Percentiles rank a stretch among this genome's conserved stretches.
phyloP scores from a whole-genome alignment of 2,113 vertebrate species.

The Xiphophorus hellerii region DNA sequence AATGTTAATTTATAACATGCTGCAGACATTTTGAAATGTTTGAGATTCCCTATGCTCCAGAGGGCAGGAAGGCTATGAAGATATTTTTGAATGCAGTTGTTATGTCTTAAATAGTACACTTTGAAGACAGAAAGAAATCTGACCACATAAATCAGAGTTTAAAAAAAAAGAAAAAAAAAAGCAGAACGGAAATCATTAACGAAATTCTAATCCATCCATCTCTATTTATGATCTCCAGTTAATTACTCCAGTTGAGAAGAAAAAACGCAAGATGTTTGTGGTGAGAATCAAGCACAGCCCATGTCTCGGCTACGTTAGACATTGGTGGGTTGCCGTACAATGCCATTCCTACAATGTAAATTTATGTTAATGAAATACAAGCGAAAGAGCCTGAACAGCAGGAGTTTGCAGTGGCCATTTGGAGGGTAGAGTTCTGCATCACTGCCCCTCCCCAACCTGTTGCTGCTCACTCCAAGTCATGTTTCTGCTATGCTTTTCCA shows the following conservation, averaged over 20 bases:
- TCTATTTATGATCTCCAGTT: constrained; percentile 8
- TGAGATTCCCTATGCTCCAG: neutral
- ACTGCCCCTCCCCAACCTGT: neutral
- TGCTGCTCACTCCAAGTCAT: neutral
- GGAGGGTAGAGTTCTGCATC: too few relatives aligned
- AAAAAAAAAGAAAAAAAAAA: neutral
- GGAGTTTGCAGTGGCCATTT: too few relatives aligned
- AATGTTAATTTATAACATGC: neutral
- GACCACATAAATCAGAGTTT: neutral
- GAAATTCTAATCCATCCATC: neutral
- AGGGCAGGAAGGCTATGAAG: neutral
- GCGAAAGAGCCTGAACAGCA: too few relatives aligned
- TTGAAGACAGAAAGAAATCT: neutral
- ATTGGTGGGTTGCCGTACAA: too few relatives aligned
- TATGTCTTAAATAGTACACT: too few relatives aligned
- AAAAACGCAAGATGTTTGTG: neutral
- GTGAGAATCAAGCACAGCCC: constrained; percentile 26
- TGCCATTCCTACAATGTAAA: too few relatives aligned
- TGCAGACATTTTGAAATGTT: neutral
- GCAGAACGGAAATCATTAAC: neutral
- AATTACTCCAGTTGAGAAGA: neutral
- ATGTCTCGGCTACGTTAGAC: constrained; percentile 20
- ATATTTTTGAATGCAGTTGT: neutral
- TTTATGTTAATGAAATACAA: too few relatives aligned
- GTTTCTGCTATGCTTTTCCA: too few relatives aligned